Conservation (phyloP, 2,888 invertebrate species). For the Lasioglossum lativentre region DNA sequence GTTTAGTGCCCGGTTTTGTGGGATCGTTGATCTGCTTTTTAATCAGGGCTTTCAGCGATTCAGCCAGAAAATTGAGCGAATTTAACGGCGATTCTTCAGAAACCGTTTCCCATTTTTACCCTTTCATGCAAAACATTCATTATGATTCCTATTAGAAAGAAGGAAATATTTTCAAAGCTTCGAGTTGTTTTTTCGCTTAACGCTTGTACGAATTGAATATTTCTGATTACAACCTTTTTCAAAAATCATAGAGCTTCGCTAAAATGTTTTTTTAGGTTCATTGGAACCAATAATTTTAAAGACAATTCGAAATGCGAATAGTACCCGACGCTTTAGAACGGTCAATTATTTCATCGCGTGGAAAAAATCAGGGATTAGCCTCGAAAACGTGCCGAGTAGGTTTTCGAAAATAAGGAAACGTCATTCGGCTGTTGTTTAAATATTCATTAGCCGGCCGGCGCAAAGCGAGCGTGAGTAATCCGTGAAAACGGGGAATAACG, state of each 20-base stretch:
- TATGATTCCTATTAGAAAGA: no score
- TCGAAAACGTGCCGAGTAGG: background rate
- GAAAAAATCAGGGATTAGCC: background rate
- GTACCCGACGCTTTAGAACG: no score
- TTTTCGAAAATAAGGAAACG: background rate
- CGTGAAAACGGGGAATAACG: conserved; percentile 38
- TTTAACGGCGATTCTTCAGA: background rate
- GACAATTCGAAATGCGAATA: background rate
- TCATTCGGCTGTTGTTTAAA: conserved; percentile 1
- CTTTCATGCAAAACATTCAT: background rate
- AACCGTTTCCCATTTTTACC: background rate
- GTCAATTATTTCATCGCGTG: background rate
- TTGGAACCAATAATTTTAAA: no score
- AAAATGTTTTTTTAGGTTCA: no score
- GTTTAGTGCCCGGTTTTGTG: background rate
- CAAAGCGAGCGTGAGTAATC: conserved; percentile 37
- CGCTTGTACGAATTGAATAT: no score
- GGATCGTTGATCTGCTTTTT: background rate
- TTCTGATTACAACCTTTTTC: no score
- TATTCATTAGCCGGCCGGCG: conserved; percentile 13
- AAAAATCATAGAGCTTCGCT: no score
- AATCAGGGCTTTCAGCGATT: background rate
- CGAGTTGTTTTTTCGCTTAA: no score
- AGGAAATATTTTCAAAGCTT: no score
- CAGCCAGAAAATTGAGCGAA: background rate